Evolutionary conservation across 2,888 invertebrate species (phyloP).

Genomic region (Ormyrus pomaceus): DNA sequence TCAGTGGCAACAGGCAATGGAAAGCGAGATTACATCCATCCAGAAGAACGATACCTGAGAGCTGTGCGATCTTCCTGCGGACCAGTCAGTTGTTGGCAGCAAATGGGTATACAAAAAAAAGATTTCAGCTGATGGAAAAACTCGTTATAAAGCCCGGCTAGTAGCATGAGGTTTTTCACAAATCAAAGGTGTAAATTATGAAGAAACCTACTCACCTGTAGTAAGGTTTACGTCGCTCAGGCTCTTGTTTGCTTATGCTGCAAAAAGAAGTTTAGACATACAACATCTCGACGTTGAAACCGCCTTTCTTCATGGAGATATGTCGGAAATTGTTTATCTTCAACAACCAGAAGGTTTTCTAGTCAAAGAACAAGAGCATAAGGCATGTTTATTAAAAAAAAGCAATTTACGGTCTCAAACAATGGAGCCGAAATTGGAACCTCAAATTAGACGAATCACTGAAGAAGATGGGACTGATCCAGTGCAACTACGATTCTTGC

Average conservation of each 20-base stretch:
- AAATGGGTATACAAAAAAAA: no score
- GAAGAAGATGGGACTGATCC: background rate
- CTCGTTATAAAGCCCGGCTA: constrained; percentile 1
- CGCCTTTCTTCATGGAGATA: background rate
- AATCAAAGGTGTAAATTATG: constrained; percentile 11
- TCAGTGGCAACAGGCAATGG: constrained; percentile 8
- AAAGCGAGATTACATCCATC: no score
- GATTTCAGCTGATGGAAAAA: background rate
- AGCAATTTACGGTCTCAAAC: constrained; percentile 22
- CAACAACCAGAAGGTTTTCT: constrained; percentile 19
- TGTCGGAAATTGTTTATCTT: constrained; percentile 14
- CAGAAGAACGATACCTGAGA: no score
- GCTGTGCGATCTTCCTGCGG: no score
- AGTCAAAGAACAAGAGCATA: background rate
- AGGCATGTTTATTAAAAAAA: constrained; percentile 8
- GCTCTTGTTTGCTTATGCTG: constrained; percentile 7
- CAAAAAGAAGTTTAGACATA: background rate
- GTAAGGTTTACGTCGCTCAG: background rate
- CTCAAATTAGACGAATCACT: constrained; percentile 1
- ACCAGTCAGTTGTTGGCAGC: no score
- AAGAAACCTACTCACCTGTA: constrained; percentile 12
- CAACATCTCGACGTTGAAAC: constrained; percentile 14
- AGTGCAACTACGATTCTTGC: background rate
- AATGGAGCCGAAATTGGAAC: constrained; percentile 22
- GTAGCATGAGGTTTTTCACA: constrained; percentile 17